Evolutionary conservation across 2,113 vertebrate genomes (phyloP), one percentile per base, ranked within the genome.

Genomic region (Phaethon lepturus): DNA sequence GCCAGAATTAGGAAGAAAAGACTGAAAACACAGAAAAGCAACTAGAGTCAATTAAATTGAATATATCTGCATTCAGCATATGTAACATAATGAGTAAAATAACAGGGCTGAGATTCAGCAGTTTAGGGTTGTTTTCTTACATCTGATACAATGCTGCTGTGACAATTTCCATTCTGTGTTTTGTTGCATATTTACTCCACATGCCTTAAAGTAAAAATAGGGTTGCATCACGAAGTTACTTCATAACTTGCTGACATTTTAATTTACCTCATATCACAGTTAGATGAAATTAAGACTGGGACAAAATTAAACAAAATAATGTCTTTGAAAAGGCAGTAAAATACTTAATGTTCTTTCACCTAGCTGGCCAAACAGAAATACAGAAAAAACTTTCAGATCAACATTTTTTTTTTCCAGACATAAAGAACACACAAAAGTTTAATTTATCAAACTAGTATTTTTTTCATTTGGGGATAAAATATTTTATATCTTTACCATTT

Each of bases 351-450:
- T 3, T 42, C 1, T 16, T 86, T 68, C 25, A 38, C 6, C 15
- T 71, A 15, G 3, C 31, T 73, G 5, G 29, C 13, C 14, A 67
- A 63, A 85, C 3, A 58, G 64, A 85, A 69, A 69, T 23, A 40
- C 4, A 35, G 38, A 63, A 4, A 45, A 84, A 92, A 84, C 8
- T 72, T 74, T 85, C 29, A 85, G 28, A 78, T 71, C 9, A 52
- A 9, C 3, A 4, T 15, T 23, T 22, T 11, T 58, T 63, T 74
- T 88, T 64, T 35, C 19, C 19, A 45, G 12, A 31, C 10, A 52
- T 45, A 77, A 49, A 1, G 72, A 64, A 64, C 10, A 45, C 0
- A 0, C 6, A 66, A 59, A 85, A 67, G 11, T 60, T 50, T 77
- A 35, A 53, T 81, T 49, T 17, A 72, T 42, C 35, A 69, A 73